phyloP scores from a whole-genome alignment of 2,888 invertebrate genomes.

The Lutraria lutraria region DNA sequence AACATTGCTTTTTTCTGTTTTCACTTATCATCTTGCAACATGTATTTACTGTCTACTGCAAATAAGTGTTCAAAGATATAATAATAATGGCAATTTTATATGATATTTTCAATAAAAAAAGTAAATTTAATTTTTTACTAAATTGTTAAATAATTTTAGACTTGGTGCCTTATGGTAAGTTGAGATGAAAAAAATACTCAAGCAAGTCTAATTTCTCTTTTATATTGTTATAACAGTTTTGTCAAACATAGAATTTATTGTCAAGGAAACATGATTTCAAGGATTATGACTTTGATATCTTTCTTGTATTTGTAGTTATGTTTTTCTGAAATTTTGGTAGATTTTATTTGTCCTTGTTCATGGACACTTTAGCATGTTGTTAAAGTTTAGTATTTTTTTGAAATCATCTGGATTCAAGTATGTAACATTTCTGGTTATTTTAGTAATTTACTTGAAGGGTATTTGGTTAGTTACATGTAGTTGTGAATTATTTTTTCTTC shows the following conservation, averaged over 20 bases:
- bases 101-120: background rate
- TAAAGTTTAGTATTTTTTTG: background rate
- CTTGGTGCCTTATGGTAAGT: constrained; percentile 51
- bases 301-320: background rate
- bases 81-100: background rate
- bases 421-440: background rate
- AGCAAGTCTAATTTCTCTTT: constrained; percentile 39
- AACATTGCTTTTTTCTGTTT: too few relatives aligned
- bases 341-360: background rate
- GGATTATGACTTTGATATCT: background rate
- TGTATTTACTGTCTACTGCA: background rate
- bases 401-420: background rate
- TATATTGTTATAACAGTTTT: background rate
- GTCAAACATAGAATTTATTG: background rate
- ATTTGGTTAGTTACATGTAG: too few relatives aligned
- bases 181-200: constrained; percentile 20
- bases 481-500: too few relatives aligned
- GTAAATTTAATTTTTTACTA: background rate
- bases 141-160: constrained; percentile 43
- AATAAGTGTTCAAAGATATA: background rate
- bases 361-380: background rate
- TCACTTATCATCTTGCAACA: background rate
- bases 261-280: background rate
- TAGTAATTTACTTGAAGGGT: too few relatives aligned
- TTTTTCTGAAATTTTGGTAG: background rate